Conservation (phyloP, 1,140 invertebrate species). For the Dendroctonus valens region DNA sequence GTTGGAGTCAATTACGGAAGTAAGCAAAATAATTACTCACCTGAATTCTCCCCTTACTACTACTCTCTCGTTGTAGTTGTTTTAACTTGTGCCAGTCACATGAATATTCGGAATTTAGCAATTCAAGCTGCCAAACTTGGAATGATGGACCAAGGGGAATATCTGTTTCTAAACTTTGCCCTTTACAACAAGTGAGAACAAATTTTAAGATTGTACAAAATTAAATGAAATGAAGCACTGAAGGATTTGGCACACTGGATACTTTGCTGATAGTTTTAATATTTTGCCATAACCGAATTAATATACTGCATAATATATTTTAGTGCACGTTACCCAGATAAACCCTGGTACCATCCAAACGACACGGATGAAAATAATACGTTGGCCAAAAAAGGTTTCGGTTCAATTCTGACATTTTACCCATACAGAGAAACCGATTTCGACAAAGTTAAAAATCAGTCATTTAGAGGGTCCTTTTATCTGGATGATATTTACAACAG, state of each 20-base stretch:
- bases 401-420: slow-evolving; percentile 88
- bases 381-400: slow-evolving; percentile 83
- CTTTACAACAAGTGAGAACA: slow-evolving; percentile 80
- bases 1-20: slow-evolving; percentile 54
- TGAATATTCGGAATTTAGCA: slow-evolving; percentile 84
- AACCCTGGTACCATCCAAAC: slow-evolving; percentile 72
- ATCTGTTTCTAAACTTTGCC: slow-evolving; percentile 97
- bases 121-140: slow-evolving; percentile 87
- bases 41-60: background rate
- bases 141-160: slow-evolving; percentile 94
- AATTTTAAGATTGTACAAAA: too few relatives aligned
- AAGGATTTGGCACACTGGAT: too few relatives aligned
- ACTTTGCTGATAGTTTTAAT: too few relatives aligned
- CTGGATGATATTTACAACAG: slow-evolving; percentile 87
- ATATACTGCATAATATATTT: slow-evolving; percentile 1
- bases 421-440: slow-evolving; percentile 53
- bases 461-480: slow-evolving; percentile 38
- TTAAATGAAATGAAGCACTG: too few relatives aligned
- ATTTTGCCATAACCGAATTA: too few relatives aligned
- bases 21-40: slow-evolving; percentile 43
- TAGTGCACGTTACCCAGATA: slow-evolving; percentile 39
- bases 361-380: slow-evolving; percentile 79
- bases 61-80: slow-evolving; percentile 72
- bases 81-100: slow-evolving; percentile 87
- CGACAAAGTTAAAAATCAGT: slow-evolving; percentile 31